Conservation (phyloP, 2,113 vertebrate species). For the Cathartes aura region DNA sequence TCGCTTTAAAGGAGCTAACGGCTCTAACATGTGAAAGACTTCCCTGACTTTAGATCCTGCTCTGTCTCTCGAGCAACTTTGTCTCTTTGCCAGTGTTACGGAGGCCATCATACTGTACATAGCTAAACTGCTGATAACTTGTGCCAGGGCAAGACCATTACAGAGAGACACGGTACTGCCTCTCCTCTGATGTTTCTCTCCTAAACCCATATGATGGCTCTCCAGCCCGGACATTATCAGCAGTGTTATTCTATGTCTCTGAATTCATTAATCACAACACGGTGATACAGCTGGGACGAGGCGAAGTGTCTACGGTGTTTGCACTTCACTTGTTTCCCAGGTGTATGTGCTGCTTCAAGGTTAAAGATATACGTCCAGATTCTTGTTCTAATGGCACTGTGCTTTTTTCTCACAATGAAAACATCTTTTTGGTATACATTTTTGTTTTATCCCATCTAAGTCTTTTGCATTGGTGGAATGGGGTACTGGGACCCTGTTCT, state of each 20-base stretch:
- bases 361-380: neutral
- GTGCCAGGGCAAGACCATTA: neutral
- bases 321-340: accelerated
- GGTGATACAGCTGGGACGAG: neutral
- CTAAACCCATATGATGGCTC: neutral
- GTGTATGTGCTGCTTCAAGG: neutral
- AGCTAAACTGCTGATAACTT: neutral
- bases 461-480: neutral
- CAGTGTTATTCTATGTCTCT: neutral
- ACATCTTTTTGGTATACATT: neutral
- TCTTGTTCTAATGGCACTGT: neutral
- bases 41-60: neutral
- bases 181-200: neutral
- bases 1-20: neutral
- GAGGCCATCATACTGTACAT: neutral
- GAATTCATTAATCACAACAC: neutral
- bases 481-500: neutral
- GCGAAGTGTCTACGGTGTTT: neutral
- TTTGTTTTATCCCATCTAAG: neutral
- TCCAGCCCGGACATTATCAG: neutral
- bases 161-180: neutral
- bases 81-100: neutral
- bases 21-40: neutral
- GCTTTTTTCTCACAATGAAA: neutral
- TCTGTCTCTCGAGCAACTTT: neutral